Evolutionary conservation across 64 coral and sea anemone species (phyloP).

Genomic region (Actinia tenebrosa): DNA sequence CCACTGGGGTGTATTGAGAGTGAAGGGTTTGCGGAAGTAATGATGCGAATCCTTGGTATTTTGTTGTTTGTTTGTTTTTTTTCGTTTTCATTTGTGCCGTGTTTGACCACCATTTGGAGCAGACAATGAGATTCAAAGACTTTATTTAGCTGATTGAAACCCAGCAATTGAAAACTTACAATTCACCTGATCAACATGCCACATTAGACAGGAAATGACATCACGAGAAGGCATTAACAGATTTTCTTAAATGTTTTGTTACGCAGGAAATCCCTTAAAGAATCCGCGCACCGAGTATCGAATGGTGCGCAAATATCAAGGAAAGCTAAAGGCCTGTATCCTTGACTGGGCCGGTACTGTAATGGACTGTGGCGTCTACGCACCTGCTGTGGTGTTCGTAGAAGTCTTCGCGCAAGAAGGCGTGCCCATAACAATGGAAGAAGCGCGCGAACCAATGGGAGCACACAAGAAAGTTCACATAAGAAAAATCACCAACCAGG

Average conservation of each 20-base stretch:
- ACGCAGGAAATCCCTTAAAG: constrained; percentile 23
- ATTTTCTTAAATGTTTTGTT: background rate
- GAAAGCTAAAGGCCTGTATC: constrained; percentile 73
- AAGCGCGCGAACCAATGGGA: constrained; percentile 95
- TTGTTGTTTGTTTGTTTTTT: too few species aligned
- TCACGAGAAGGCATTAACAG: too few species aligned
- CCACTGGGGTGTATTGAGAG: too few species aligned
- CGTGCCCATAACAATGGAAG: constrained; percentile 90
- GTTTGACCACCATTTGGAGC: too few species aligned
- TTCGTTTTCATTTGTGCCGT: too few species aligned
- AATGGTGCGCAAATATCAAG: constrained; percentile 83
- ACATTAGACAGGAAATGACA: too few species aligned
- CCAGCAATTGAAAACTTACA: too few species aligned
- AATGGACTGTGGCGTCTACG: constrained; percentile 88
- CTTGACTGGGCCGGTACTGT: constrained; percentile 96
- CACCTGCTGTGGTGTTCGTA: constrained; percentile 76
- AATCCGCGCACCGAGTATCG: constrained; percentile 95
- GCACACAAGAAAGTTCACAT: constrained; percentile 94
- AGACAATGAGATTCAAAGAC: too few species aligned
- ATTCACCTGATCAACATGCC: too few species aligned
- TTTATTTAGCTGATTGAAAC: too few species aligned
- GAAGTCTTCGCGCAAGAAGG: constrained; percentile 79
- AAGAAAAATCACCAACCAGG: constrained; percentile 59
- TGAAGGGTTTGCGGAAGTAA: too few species aligned
- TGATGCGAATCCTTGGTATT: too few species aligned